A percentile compares a stretch with the other conserved stretches of the same genome.
phyloP scores from a whole-genome alignment of 2,797 vertebrate species.

The Periparus ater region DNA sequence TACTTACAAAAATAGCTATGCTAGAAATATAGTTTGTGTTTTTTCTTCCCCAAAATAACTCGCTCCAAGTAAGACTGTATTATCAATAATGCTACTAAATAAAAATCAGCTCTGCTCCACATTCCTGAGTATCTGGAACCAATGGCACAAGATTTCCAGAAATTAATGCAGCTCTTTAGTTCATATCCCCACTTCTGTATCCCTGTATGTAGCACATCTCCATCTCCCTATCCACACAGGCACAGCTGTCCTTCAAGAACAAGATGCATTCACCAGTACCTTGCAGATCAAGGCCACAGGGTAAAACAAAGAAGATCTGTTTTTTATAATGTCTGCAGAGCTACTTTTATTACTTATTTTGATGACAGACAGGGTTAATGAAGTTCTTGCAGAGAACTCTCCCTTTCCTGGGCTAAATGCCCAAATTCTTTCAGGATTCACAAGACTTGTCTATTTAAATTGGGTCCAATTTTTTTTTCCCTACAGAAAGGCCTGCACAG shows the following conservation, averaged over 20 bases:
- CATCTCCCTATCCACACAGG: not conserved
- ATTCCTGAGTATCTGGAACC: not conserved
- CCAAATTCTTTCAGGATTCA: constrained; percentile 81
- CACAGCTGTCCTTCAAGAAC: not conserved
- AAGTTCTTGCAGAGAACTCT: constrained; percentile 74
- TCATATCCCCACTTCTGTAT: accelerated
- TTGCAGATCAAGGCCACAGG: not conserved
- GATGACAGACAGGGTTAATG: constrained; percentile 71
- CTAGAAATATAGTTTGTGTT: accelerated
- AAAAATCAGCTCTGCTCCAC: not conserved
- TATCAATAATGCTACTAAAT: not conserved
- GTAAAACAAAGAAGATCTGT: not conserved
- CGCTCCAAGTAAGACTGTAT: not conserved
- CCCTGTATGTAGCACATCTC: accelerated
- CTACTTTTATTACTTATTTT: constrained; percentile 28
- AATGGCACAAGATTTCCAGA: not conserved
- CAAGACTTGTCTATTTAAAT: constrained; percentile 75
- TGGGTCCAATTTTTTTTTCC: constrained; percentile 54
- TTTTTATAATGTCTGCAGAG: not conserved
- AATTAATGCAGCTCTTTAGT: accelerated
- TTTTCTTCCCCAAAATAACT: not conserved
- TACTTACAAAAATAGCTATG: not conserved
- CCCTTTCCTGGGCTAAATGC: constrained; percentile 79
- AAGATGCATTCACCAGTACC: not conserved
- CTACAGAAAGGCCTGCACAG: constrained; percentile 61